Conservation (phyloP, 2,888 invertebrate genomes). For the Lottia gigantea region DNA sequence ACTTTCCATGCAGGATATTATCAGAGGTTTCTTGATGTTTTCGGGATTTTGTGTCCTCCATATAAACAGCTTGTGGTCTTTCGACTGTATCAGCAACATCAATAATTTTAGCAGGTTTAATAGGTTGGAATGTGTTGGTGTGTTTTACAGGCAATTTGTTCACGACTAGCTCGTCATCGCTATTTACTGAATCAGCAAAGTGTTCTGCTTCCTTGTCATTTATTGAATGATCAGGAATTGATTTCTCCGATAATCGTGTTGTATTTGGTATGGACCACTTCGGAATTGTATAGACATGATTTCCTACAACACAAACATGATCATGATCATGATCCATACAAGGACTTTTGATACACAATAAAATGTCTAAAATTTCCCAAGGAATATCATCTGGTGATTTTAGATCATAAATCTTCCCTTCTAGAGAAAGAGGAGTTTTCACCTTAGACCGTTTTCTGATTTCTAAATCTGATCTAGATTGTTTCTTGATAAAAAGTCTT, state of each 20-base stretch:
- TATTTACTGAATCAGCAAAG: too few species aligned
- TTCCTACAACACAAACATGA: background rate
- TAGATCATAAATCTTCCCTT: background rate
- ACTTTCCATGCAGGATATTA: too few species aligned
- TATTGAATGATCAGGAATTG: background rate
- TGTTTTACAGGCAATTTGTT: too few species aligned
- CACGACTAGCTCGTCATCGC: too few species aligned
- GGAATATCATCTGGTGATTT: background rate
- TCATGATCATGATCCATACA: background rate
- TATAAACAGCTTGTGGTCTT: too few species aligned
- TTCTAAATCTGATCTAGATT: background rate
- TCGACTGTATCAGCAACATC: too few species aligned
- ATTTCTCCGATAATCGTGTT: background rate
- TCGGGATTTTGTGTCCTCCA: too few species aligned
- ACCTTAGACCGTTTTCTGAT: background rate
- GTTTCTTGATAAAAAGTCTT: background rate
- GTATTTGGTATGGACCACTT: background rate
- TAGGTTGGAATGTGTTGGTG: too few species aligned
- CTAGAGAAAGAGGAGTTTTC: background rate
- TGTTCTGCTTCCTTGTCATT: too few species aligned
- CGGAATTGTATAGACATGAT: background rate
- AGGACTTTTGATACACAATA: background rate
- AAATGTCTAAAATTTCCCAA: slow-evolving; percentile 1
- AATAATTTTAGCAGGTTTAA: too few species aligned
- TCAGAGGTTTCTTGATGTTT: too few species aligned